phyloP scores from a whole-genome alignment of 2,113 vertebrate species.

The Mus pahari region DNA sequence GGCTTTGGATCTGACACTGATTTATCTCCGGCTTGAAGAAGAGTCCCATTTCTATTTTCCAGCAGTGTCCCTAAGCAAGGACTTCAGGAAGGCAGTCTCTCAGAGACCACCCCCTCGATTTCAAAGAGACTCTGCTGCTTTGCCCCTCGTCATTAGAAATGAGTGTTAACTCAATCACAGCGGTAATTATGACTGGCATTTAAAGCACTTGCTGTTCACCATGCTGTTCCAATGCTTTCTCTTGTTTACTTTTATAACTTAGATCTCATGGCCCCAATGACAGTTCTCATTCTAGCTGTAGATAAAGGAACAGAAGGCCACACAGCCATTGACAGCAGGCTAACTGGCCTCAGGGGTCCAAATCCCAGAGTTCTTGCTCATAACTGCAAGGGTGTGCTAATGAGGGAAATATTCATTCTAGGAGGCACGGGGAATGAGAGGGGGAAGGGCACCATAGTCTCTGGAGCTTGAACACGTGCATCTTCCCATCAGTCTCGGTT shows the following conservation, averaged over 20 bases:
- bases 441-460: background rate
- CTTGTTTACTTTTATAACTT: background rate
- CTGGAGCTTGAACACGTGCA: background rate
- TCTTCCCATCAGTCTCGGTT: background rate
- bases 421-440: background rate
- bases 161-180: background rate
- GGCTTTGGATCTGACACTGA: background rate
- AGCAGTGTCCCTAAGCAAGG: background rate
- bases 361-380: background rate
- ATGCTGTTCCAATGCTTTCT: background rate
- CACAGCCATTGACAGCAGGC: background rate
- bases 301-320: conserved; percentile 4
- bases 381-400: background rate
- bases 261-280: background rate
- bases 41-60: background rate
- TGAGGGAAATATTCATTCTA: background rate
- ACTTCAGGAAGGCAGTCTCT: background rate
- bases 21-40: background rate
- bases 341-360: background rate
- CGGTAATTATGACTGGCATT: background rate
- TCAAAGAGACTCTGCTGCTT: background rate
- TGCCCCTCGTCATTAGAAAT: background rate
- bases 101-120: background rate
- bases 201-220: background rate
- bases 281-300: background rate